Percentiles rank a stretch among this genome's conserved stretches.
These are phyloP conservation scores for Notospermus geniculatus DNA, from an alignment of 1,140 invertebrate species.

Conservation along the genomic window DNA sequence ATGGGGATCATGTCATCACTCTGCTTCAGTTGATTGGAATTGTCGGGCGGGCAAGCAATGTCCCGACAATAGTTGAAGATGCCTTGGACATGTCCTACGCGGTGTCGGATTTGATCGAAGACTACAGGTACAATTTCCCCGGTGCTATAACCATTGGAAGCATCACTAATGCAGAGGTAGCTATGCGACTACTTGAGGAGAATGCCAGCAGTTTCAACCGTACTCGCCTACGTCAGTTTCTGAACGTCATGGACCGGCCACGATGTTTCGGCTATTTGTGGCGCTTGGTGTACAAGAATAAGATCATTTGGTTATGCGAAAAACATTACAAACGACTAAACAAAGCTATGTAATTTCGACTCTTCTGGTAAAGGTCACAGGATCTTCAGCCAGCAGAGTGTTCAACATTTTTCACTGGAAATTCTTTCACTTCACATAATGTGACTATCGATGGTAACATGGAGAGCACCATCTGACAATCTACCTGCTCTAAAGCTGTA, in stretches of 20 bases:
- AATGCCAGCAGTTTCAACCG: constrained; percentile 6
- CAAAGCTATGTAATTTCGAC: neutral
- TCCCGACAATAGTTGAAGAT: constrained; percentile 2
- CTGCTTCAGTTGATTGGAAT: constrained; percentile 10
- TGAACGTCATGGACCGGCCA: constrained; percentile 14
- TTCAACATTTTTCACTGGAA: too few species aligned
- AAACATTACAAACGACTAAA: constrained; percentile 17
- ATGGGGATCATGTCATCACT: constrained; percentile 11
- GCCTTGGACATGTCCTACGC: constrained; percentile 8
- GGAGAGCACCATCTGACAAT: too few species aligned
- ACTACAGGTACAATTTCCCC: constrained; percentile 7
- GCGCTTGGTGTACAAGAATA: constrained; percentile 12
- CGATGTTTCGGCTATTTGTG: constrained; percentile 12
- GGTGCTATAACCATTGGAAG: neutral
- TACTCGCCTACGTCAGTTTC: constrained; percentile 8
- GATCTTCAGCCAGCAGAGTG: too few species aligned
- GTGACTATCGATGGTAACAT: too few species aligned
- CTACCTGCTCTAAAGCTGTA: too few species aligned
- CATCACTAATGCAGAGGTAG: neutral
- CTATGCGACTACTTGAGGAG: constrained; percentile 6
- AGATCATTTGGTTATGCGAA: constrained; percentile 17
- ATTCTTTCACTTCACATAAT: too few species aligned
- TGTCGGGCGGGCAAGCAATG: constrained; percentile 7
- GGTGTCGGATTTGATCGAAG: constrained; percentile 10
- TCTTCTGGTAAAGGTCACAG: too few species aligned